Evolutionary conservation across 2,113 vertebrate species (phyloP).

Genomic region (Neolamprologus cancellatus): DNA sequence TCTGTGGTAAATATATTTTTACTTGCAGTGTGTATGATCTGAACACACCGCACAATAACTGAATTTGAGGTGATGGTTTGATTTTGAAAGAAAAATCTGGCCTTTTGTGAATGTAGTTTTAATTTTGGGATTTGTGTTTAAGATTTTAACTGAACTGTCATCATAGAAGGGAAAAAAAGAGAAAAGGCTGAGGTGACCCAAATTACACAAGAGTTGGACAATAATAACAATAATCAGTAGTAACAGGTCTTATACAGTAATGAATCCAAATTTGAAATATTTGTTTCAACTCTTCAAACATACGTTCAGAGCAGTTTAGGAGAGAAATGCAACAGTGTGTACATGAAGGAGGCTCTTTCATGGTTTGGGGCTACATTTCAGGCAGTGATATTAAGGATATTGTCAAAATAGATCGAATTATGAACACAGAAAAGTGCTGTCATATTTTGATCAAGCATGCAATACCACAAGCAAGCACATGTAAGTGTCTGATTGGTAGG

Average conservation of each 20-base stretch:
- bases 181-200: not conserved
- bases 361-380: fast-evolving
- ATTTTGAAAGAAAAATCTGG: not conserved
- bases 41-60: not conserved
- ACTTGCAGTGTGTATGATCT: not conserved
- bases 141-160: not conserved
- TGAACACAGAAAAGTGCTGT: not conserved
- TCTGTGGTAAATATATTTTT: not conserved
- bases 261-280: not conserved
- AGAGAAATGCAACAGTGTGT: not conserved
- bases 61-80: not conserved
- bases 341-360: not conserved
- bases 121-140: not conserved
- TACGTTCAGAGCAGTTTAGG: not conserved
- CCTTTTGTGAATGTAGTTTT: not conserved
- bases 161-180: not conserved
- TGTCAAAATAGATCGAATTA: not conserved
- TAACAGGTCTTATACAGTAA: not conserved
- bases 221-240: no score
- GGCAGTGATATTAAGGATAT: not conserved
- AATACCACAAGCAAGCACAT: not conserved
- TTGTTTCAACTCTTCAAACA: not conserved
- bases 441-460: not conserved
- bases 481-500: not conserved
- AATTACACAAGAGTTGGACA: not conserved